Evolutionary conservation across 2,888 invertebrate species (phyloP), one percentile per base, ranked within the genome.

Genomic region (Neuroscelio doddi): DNA sequence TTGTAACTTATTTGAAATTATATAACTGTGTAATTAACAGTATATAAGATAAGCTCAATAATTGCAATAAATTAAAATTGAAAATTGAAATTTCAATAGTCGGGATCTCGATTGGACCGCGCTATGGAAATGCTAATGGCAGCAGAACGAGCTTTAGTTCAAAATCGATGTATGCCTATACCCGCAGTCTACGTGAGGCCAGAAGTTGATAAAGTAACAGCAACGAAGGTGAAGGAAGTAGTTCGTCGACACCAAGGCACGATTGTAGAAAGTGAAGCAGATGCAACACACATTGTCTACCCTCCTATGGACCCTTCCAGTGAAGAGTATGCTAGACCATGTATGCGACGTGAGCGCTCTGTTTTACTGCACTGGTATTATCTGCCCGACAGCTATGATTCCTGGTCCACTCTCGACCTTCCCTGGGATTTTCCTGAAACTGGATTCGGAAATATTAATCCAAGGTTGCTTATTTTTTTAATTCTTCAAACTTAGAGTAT

Each of bases 351-450:
- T 61, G 95, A 94, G 44, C 90, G 90, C 80, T 89, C 91, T 85
- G 91, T 93, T 16, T 89, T 97, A 81, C 88, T 98, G 77, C 98
- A 98, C 85, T 98, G 97, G 96, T 96, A 96, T 87, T 97, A 96
- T 83, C 91, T 95, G 79, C 98, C 98, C 1, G 97, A 97, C 86
- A 94, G 94, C 71, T 93, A 94, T 80, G 95, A 96, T 83, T 92
- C 94, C 0, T 95, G 95, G 95, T 90, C 78, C 10, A 76, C 76
- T 9, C 56, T 84, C 24, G 84, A 84, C 71, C 78, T 84, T 58
- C 81, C 84, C n/a, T 82, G 82, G 77, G 84, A 84, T 38, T 83
- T 73, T 67, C 82, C 84, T 1, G 84, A 84, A 73, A 73, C 78
- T 12, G 74, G 70, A 39, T 57, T 75, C 14, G 68, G 73, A 30